Percentiles rank a stretch among this genome's conserved stretches.
These are phyloP conservation scores for Sandelia bainsii DNA, from an alignment of 2,797 vertebrate genomes.

Conservation along the genomic window DNA sequence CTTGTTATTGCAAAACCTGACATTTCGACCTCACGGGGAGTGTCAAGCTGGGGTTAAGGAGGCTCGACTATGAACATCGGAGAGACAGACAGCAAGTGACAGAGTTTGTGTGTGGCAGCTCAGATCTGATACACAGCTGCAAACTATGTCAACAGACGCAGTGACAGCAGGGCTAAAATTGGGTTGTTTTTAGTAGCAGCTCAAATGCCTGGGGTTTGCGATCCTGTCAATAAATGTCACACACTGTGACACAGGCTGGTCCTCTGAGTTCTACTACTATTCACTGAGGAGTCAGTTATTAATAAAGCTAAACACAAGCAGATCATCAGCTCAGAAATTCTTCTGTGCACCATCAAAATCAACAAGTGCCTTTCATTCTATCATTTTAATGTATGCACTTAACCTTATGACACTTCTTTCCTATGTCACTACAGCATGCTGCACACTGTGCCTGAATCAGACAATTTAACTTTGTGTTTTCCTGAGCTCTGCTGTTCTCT, in stretches of 20 bases:
- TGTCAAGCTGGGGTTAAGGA: slow-evolving; percentile 36
- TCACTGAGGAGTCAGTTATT: background rate
- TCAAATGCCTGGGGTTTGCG: slow-evolving; percentile 15
- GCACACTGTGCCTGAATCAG: slow-evolving; percentile 5
- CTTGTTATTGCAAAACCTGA: slow-evolving; percentile 15
- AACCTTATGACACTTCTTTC: background rate
- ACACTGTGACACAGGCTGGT: slow-evolving; percentile 13
- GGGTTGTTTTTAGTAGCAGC: slow-evolving; percentile 43
- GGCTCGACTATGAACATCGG: slow-evolving; percentile 8
- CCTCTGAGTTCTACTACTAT: background rate
- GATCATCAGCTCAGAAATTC: slow-evolving; percentile 6
- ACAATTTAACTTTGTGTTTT: slow-evolving; percentile 18
- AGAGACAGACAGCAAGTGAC: slow-evolving; percentile 31
- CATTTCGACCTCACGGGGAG: background rate
- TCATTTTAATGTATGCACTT: slow-evolving; percentile 1
- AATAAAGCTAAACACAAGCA: background rate
- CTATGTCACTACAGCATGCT: background rate
- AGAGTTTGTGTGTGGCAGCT: slow-evolving; percentile 33
- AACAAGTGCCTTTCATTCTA: background rate
- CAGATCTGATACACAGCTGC: slow-evolving; percentile 45
- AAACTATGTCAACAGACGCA: slow-evolving; percentile 39
- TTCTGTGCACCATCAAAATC: background rate
- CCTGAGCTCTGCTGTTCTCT: background rate
- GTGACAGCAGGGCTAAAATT: slow-evolving; percentile 9
- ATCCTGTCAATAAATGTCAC: slow-evolving; percentile 36